phyloP scores from a whole-genome alignment of 2,888 invertebrate genomes.

The Hydropsyche betteni region DNA sequence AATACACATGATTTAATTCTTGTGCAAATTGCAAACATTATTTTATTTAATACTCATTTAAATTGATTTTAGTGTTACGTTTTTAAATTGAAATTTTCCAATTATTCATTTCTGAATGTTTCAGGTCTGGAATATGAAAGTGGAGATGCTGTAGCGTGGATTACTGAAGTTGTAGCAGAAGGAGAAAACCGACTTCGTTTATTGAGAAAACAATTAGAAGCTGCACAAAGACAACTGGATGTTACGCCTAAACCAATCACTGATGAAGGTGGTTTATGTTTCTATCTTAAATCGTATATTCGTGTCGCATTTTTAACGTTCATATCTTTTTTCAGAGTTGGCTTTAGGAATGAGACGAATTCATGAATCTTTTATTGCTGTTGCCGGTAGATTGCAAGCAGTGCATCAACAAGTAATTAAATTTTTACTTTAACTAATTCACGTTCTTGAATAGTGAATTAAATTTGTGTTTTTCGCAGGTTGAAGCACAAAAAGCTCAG shows the following conservation, averaged over 20 bases:
- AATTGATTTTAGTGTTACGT: not conserved
- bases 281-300: not conserved
- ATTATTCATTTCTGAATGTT: conserved; percentile 32
- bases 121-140: conserved; percentile 61
- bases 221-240: conserved; percentile 64
- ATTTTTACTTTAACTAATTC: not conserved
- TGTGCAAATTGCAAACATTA: not conserved
- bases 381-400: conserved; percentile 87
- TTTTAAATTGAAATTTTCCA: no score
- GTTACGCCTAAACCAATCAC: conserved; percentile 61
- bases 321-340: conserved; percentile 69
- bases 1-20: no score
- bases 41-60: not conserved
- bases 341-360: conserved; percentile 81
- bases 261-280: conserved; percentile 59
- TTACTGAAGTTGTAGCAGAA: conserved; percentile 61
- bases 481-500: conserved; percentile 85
- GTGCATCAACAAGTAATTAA: conserved; percentile 70
- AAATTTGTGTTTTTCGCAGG: conserved; percentile 56
- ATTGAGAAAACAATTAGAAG: conserved; percentile 63
- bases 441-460: not conserved
- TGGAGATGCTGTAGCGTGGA: conserved; percentile 59
- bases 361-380: conserved; percentile 85
- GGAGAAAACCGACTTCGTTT: conserved; percentile 61
- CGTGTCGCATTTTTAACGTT: not conserved